A percentile compares a stretch with the other conserved stretches of the same genome.
Evolutionary conservation across 2,888 invertebrate species (phyloP).

Genomic region (Luperina nickerlii): DNA sequence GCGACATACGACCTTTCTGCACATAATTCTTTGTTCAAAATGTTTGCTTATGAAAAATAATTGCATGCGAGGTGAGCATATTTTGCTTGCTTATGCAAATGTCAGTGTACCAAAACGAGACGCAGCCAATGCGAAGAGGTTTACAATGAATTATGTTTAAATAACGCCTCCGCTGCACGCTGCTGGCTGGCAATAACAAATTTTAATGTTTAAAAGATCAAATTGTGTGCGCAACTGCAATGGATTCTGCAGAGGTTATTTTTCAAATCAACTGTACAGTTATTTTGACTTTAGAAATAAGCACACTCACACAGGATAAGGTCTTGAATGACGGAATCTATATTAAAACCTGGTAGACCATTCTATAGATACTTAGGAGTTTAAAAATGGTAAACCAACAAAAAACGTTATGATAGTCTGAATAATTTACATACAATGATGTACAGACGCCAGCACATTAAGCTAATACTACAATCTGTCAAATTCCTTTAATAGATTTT

Average conservation of each 20-base stretch:
- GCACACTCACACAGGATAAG: too few species aligned
- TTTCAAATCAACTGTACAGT: slow-evolving; percentile 15
- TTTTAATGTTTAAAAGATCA: slow-evolving; percentile 20
- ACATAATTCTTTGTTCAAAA: slow-evolving; percentile 39
- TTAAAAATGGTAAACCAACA: neutral
- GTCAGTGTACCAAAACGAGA: slow-evolving; percentile 40
- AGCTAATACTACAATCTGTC: too few species aligned
- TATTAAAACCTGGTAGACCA: neutral
- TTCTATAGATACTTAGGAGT: neutral
- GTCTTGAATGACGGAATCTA: neutral
- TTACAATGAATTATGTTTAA: slow-evolving; percentile 35
- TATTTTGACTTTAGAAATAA: neutral
- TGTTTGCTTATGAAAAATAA: slow-evolving; percentile 46
- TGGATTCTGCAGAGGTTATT: slow-evolving; percentile 17
- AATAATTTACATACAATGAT: too few species aligned
- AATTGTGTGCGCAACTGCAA: slow-evolving; percentile 19
- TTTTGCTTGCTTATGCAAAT: slow-evolving; percentile 58
- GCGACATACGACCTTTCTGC: slow-evolving; percentile 40
- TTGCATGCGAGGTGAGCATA: slow-evolving; percentile 38
- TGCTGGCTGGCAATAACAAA: slow-evolving; percentile 21
- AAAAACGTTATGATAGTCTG: slow-evolving; percentile 41
- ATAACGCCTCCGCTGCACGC: slow-evolving; percentile 25
- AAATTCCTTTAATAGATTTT: too few species aligned
- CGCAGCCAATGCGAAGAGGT: slow-evolving; percentile 28
- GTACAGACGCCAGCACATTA: too few species aligned